Percentiles rank a stretch among this genome's conserved stretches.
Conservation (phyloP, 2,888 invertebrate genomes). For the Silvanus unidentatus region DNA sequence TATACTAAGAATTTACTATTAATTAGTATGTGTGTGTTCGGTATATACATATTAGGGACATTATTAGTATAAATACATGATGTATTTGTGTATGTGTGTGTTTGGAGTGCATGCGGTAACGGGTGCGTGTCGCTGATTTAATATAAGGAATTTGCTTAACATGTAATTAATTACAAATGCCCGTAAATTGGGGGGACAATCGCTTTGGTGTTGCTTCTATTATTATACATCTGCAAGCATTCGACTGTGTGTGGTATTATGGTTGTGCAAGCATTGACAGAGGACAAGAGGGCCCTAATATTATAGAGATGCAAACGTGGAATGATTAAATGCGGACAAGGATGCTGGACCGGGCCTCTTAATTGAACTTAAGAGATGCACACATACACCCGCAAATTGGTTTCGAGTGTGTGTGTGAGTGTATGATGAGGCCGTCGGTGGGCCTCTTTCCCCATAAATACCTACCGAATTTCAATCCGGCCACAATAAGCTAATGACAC, state of each 20-base stretch:
- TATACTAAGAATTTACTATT: no score
- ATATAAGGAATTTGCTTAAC: conserved; percentile 9
- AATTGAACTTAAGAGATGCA: conserved; percentile 26
- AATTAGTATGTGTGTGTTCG: no score
- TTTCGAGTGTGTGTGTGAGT: no score
- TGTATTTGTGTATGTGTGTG: neutral
- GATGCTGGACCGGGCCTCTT: conserved; percentile 25
- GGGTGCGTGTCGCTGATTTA: conserved; percentile 11
- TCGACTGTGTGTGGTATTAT: conserved; percentile 34
- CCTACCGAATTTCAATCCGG: conserved; percentile 12
- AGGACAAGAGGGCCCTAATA: conserved; percentile 15
- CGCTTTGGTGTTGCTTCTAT: conserved; percentile 25
- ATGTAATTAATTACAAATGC: conserved; percentile 13
- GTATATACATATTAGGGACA: no score
- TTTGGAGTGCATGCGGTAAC: neutral
- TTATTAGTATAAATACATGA: no score
- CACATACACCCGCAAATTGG: conserved; percentile 21
- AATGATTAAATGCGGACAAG: conserved; percentile 20
- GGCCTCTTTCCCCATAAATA: conserved; percentile 2
- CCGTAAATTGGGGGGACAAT: conserved; percentile 10
- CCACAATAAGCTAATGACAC: conserved; percentile 10
- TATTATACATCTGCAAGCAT: conserved; percentile 41
- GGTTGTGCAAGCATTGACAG: conserved; percentile 22
- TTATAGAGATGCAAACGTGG: conserved; percentile 1
- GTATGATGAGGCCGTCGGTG: conserved; percentile 1